Evolutionary conservation across 2,113 vertebrate species (phyloP).

Genomic region (Chauna torquata): DNA sequence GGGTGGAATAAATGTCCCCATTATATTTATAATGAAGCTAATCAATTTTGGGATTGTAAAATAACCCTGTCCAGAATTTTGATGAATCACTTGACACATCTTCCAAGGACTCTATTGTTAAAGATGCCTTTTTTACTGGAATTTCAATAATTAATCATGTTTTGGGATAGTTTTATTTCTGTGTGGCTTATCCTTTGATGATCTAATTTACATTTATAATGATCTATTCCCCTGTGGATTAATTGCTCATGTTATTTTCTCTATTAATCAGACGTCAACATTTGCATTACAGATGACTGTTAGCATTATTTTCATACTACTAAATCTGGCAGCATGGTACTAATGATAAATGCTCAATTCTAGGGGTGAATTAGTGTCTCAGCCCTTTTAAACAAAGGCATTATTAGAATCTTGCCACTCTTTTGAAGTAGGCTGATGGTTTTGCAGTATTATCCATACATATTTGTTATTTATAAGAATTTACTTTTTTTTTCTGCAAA

Average conservation of each 20-base stretch:
- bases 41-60: conserved; percentile 24
- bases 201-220: conserved; percentile 66
- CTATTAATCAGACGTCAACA: conserved; percentile 59
- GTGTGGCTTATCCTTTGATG: conserved; percentile 60
- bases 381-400: not conserved
- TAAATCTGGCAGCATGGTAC: not conserved
- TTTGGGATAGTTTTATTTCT: conserved; percentile 48
- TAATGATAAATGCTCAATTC: not conserved
- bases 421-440: not conserved
- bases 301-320: conserved; percentile 30
- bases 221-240: conserved; percentile 28
- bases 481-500: not conserved
- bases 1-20: not conserved
- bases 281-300: conserved; percentile 62
- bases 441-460: not conserved
- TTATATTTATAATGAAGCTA: conserved; percentile 30
- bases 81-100: not conserved
- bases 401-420: not conserved
- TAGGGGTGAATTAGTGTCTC: not conserved
- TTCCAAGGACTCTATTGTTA: conserved; percentile 35
- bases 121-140: conserved; percentile 2
- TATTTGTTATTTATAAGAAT: not conserved
- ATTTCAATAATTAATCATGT: conserved; percentile 57
- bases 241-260: conserved; percentile 62
- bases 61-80: conserved; percentile 20